Conservation (phyloP, 2,888 invertebrate genomes). For the Leucophenga maculata region DNA sequence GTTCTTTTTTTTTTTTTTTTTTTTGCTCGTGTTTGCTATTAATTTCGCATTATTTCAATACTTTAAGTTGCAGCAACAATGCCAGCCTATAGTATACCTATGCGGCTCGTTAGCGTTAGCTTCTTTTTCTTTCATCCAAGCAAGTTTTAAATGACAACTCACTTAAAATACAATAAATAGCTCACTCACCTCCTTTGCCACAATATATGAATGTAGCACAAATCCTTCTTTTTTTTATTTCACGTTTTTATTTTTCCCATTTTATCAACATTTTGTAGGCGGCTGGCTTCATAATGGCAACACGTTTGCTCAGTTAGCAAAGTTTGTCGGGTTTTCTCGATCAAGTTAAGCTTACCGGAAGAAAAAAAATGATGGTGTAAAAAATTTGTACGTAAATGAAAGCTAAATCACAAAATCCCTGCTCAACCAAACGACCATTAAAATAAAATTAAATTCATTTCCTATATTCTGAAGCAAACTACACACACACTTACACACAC, state of each 20-base stretch:
- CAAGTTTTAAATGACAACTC: constrained; percentile 53
- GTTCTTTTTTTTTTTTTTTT: too few species aligned
- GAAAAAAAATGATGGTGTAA: background rate
- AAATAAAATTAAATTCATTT: constrained; percentile 61
- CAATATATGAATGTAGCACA: background rate
- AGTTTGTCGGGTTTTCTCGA: background rate
- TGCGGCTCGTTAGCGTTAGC: constrained; percentile 3
- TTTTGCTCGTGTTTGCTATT: background rate
- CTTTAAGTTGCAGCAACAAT: constrained; percentile 2
- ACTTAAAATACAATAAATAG: constrained; percentile 65
- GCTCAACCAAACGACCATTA: constrained; percentile 57
- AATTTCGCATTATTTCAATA: constrained; percentile 13
- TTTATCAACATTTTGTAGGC: constrained; percentile 4
- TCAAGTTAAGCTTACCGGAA: background rate
- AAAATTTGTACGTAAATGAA: background rate
- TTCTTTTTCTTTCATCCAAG: background rate
- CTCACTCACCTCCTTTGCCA: constrained; percentile 22
- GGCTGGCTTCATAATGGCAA: background rate
- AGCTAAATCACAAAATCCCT: constrained; percentile 44
- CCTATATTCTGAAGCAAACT: background rate
- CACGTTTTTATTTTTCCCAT: background rate
- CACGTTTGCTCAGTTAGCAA: background rate
- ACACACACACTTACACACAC: background rate
- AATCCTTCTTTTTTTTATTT: background rate
- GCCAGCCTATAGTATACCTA: background rate